Evolutionary conservation across 23 tunicate species (phyloP).

Genomic region (Oikopleura dioica): DNA sequence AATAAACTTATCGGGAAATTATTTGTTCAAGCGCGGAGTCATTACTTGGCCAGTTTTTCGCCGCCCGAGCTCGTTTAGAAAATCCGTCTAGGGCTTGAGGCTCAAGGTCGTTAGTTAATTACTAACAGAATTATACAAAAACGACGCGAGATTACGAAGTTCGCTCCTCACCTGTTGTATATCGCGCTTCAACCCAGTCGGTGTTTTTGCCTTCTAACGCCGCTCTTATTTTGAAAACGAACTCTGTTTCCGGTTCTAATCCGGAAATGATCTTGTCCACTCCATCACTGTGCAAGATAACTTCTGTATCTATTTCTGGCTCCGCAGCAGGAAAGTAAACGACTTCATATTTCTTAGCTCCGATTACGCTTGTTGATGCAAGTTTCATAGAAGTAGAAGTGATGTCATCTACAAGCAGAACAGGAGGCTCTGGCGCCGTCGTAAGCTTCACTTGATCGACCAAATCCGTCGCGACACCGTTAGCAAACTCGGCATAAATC

Average conservation of each 20-base stretch:
- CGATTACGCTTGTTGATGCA: not conserved
- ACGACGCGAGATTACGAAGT: not conserved
- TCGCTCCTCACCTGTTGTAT: not conserved
- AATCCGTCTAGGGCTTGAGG: no score
- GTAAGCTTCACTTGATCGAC: not conserved
- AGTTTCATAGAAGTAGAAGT: not conserved
- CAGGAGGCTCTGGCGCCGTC: not conserved
- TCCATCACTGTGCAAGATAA: not conserved
- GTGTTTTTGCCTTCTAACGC: not conserved
- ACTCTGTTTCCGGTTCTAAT: conserved; percentile 5
- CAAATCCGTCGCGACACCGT: not conserved
- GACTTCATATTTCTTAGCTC: not conserved
- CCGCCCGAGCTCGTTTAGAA: no score
- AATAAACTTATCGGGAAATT: no score
- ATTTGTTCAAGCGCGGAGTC: no score
- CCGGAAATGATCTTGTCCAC: not conserved
- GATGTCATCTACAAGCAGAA: not conserved
- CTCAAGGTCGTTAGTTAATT: no score
- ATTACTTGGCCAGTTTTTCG: no score
- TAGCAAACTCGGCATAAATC: not conserved
- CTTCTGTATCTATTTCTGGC: not conserved
- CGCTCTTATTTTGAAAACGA: not conserved
- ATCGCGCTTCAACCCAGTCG: not conserved
- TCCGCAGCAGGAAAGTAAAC: not conserved
- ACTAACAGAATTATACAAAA: not conserved